phyloP scores from a whole-genome alignment of 2,113 vertebrate genomes.

The Tenrec ecaudatus region DNA sequence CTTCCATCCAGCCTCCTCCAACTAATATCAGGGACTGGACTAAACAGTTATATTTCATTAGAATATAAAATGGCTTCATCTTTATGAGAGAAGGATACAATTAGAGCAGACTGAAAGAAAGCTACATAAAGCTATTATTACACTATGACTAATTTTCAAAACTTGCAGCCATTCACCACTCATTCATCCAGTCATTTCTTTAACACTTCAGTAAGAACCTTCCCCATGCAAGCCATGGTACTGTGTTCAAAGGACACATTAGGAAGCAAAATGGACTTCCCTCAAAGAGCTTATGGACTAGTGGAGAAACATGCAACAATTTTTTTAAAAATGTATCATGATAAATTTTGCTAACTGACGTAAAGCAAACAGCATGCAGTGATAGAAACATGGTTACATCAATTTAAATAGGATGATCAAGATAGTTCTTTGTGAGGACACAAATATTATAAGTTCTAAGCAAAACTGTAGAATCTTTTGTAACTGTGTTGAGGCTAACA shows the following conservation, averaged over 20 bases:
- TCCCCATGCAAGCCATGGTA: not conserved
- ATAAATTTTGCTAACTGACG: not conserved
- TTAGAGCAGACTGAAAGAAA: conserved; percentile 56
- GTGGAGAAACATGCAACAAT: not conserved
- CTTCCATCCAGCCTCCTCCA: conserved; percentile 93
- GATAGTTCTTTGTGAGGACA: not conserved
- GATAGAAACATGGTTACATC: not conserved
- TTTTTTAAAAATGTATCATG: not conserved
- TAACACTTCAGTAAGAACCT: not conserved
- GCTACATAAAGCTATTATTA: not conserved
- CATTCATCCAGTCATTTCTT: conserved; percentile 31
- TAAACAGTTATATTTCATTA: conserved; percentile 84
- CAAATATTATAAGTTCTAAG: not conserved
- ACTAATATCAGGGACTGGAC: conserved; percentile 92
- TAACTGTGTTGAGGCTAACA: not conserved
- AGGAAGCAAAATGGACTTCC: not conserved
- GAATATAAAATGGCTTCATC: conserved; percentile 10
- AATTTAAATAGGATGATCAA: not conserved
- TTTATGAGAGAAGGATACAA: conserved; percentile 74
- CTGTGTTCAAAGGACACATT: not conserved
- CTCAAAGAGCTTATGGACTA: not conserved
- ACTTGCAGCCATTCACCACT: conserved; percentile 32
- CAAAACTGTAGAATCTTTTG: not conserved
- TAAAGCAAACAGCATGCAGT: not conserved
- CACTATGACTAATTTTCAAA: not conserved